Base-by-base conservation (phyloP, 1,140 invertebrate genomes). In the Pentalonia nigronervosa region DNA sequence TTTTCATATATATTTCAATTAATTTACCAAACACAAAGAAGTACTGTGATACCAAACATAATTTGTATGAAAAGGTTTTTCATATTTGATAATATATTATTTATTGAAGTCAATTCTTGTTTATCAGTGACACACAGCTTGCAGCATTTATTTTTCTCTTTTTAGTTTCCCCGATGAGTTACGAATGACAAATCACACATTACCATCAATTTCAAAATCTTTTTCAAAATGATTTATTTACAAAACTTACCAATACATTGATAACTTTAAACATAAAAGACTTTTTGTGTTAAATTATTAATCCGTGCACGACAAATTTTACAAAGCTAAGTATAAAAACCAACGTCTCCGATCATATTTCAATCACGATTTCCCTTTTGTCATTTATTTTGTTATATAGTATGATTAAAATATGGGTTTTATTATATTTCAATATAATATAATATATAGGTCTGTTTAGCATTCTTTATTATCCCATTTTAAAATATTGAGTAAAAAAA, bases 291-390 rank as follows among this genome's bases (percentile, higher is more conserved):
- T 67, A 60, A n/a, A 56, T 56, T 53, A 90, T 90, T 90, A 90
- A 48, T 60, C 53, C 9, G 21, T n/a, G 34, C 89, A 90, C 89
- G 53, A 17, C 36, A 56, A 48, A 30, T 88, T 34, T 90, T 50
- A 56, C 8, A 90, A 90, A 36, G 21, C 88, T 86, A 47, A 45
- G 84, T 88, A 48, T 50, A 36, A 50, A 48, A n/a, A 48, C 17
- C 47, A 88, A 20, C 1, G 1, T 3, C 50, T n/a, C 20, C 14
- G 47, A n/a, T 88, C 34, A 41, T 90, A 90, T 90, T 90, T 90
- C 53, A 60, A 90, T 90, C 89, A 90, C 53, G 89, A 90, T 60
- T 90, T 90, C 41, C 47, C 34, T 90, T 90, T 90, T 90, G 88
- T 56, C 21, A 14, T 56, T 41, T 9, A 11, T 41, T 56, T 89